These are phyloP conservation scores for Sebastes kiyomatsui DNA, from an alignment of 2,797 vertebrate genomes.

Conservation along the genomic window DNA sequence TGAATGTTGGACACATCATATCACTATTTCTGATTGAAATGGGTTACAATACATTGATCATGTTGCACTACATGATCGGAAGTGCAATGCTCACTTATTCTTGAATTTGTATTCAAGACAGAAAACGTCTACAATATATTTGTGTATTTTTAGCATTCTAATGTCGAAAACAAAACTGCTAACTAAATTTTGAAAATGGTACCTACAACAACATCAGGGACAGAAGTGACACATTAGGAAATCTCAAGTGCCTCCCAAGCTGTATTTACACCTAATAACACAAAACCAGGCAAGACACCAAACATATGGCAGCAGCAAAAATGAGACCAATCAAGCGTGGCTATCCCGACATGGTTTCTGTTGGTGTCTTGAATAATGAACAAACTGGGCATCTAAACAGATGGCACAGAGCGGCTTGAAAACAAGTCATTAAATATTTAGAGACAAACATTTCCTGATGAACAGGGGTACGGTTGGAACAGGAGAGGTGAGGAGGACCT, in stretches of 20 bases:
- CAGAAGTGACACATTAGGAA: constrained; percentile 2
- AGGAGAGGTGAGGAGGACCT: constrained; percentile 10
- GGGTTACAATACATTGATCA: not conserved
- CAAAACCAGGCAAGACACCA: constrained; percentile 36
- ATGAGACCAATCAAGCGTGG: constrained; percentile 38
- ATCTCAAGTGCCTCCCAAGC: constrained; percentile 1
- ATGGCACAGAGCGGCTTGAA: constrained; percentile 58
- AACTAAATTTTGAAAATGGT: not conserved
- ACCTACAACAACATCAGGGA: not conserved
- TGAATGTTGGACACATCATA: not conserved
- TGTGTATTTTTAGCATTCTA: not conserved
- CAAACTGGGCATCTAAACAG: constrained; percentile 60
- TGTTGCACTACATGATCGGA: not conserved
- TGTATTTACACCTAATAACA: constrained; percentile 29
- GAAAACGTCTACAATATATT: not conserved
- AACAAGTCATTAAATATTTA: constrained; percentile 66
- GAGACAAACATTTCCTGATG: constrained; percentile 24
- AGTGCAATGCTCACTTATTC: not conserved
- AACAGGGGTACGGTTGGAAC: not conserved
- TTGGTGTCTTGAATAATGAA: constrained; percentile 70
- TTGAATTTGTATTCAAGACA: not conserved
- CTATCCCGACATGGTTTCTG: constrained; percentile 39
- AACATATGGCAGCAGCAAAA: constrained; percentile 63
- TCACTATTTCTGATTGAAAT: not conserved
- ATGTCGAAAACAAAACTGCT: not conserved